These are phyloP conservation scores for Oxyura jamaicensis DNA, from an alignment of 2,113 vertebrate species.

Conservation along the genomic window DNA sequence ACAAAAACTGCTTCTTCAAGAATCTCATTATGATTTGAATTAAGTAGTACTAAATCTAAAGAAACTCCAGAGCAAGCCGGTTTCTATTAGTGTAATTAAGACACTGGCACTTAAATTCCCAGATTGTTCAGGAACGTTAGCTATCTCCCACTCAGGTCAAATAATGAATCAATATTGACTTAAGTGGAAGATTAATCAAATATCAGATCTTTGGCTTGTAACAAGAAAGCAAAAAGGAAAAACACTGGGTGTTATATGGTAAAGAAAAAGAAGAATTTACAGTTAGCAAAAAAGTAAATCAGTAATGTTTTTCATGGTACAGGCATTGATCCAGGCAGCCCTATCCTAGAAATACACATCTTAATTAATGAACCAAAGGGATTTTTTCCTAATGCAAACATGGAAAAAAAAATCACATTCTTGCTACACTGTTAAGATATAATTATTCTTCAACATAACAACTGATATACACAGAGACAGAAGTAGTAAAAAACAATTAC, in stretches of 20 bases:
- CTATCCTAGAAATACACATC: neutral
- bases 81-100: neutral
- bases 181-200: neutral
- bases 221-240: neutral
- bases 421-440: neutral
- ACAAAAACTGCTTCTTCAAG: neutral
- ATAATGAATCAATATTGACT: neutral
- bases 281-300: neutral
- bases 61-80: neutral
- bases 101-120: neutral
- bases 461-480: neutral
- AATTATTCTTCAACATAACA: neutral
- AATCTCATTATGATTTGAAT: neutral
- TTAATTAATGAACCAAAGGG: neutral
- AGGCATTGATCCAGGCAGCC: neutral
- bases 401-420: neutral
- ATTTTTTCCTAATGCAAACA: neutral
- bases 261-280: neutral
- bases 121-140: neutral
- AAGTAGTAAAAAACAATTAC: neutral
- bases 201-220: neutral
- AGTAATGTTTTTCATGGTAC: conserved; percentile 8
- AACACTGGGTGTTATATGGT: neutral
- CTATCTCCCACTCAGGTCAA: neutral
- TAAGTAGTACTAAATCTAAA: neutral